phyloP scores from a whole-genome alignment of 2,113 vertebrate species.

The Macquaria ambigua region DNA sequence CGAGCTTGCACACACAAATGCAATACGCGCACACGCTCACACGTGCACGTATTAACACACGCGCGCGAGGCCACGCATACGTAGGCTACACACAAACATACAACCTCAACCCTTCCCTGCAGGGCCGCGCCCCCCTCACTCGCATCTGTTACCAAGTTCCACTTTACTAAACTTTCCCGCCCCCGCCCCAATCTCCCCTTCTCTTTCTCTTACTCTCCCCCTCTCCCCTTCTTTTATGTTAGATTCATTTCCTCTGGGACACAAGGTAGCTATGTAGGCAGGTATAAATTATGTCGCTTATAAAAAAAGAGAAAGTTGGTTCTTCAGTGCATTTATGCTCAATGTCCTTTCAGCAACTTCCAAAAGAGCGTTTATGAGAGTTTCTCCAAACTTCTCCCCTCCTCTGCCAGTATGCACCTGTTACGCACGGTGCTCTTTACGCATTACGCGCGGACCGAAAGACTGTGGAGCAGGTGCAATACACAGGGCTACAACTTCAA shows the following conservation, averaged over 20 bases:
- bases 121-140: conserved; percentile 85
- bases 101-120: conserved; percentile 79
- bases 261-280: conserved; percentile 11
- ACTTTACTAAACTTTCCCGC: conserved; percentile 82
- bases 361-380: neutral
- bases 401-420: conserved; percentile 49
- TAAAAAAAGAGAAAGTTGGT: neutral
- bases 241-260: conserved; percentile 54
- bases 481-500: conserved; percentile 1
- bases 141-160: conserved; percentile 85
- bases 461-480: conserved; percentile 27
- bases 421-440: conserved; percentile 62
- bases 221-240: conserved; percentile 42
- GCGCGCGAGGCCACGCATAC: neutral
- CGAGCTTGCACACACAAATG: conserved; percentile 64
- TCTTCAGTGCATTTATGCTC: neutral
- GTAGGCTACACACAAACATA: conserved; percentile 9
- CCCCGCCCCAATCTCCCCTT: conserved; percentile 44
- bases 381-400: conserved; percentile 36
- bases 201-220: neutral
- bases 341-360: neutral
- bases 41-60: conserved; percentile 25
- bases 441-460: conserved; percentile 50
- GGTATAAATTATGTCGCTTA: neutral
- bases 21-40: conserved; percentile 2